Percentiles rank a stretch among this genome's conserved stretches.
Evolutionary conservation across 1,140 invertebrate species (phyloP).

Genomic region (Drosophila pallidifrons): DNA sequence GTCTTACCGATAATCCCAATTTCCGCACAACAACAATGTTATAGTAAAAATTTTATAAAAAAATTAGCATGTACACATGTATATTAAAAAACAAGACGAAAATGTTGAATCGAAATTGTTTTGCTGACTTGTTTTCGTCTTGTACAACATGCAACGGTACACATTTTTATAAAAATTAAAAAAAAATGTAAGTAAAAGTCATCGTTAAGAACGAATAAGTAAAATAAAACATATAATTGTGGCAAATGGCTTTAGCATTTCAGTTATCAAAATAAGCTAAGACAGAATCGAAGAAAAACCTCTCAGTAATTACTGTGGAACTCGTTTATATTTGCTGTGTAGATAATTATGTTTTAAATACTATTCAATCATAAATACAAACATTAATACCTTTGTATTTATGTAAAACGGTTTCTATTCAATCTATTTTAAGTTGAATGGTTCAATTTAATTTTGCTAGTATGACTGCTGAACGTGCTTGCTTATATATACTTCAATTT

Average conservation of each 20-base stretch:
- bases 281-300: no score
- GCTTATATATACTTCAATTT: neutral
- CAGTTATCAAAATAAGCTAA: no score
- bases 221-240: neutral
- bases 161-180: slow-evolving; percentile 62
- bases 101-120: slow-evolving; percentile 14
- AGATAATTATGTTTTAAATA: no score
- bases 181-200: slow-evolving; percentile 32
- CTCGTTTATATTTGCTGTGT: no score
- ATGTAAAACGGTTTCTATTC: no score
- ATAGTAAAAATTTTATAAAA: slow-evolving; percentile 1
- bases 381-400: no score
- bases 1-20: slow-evolving; percentile 12
- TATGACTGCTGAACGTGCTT: neutral
- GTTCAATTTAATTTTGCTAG: no score
- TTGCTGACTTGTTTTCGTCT: slow-evolving; percentile 70
- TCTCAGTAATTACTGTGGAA: no score
- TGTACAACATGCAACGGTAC: slow-evolving; percentile 72
- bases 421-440: no score
- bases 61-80: no score
- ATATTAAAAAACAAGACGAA: slow-evolving; percentile 10
- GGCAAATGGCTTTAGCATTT: no score
- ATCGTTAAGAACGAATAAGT: slow-evolving; percentile 4
- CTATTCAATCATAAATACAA: no score
- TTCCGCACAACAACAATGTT: neutral